Evolutionary conservation across 2,888 invertebrate genomes (phyloP).

Genomic region (Geotrupes spiniger): DNA sequence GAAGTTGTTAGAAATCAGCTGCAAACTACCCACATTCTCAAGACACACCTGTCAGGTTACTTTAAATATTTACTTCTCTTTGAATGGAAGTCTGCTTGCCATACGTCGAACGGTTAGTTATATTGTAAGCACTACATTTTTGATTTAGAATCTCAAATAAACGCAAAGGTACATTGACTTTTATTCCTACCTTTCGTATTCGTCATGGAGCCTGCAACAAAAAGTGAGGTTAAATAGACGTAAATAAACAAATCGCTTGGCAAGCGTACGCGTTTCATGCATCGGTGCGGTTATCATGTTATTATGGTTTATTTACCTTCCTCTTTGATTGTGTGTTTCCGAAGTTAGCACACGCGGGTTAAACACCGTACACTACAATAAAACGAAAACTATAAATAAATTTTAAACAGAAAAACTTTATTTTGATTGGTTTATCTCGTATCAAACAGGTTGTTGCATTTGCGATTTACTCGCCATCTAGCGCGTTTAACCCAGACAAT

Average conservation of each 20-base stretch:
- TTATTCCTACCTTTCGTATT: too few relatives aligned
- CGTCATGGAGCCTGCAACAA: background rate
- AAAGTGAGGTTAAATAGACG: conserved; percentile 11
- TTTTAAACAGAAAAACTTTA: conserved; percentile 2
- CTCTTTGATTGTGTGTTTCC: background rate
- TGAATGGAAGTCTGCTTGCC: too few relatives aligned
- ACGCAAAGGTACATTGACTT: too few relatives aligned
- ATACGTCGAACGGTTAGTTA: too few relatives aligned
- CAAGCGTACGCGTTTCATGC: too few relatives aligned
- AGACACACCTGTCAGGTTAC: too few relatives aligned
- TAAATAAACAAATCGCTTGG: conserved; percentile 9
- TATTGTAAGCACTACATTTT: too few relatives aligned
- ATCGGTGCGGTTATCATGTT: background rate
- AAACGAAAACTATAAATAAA: background rate
- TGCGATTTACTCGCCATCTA: conserved; percentile 2
- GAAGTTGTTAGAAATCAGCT: too few relatives aligned
- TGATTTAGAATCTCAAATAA: too few relatives aligned
- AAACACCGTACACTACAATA: background rate
- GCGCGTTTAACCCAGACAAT: too few relatives aligned
- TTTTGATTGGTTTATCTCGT: conserved; percentile 12
- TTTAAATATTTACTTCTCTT: too few relatives aligned
- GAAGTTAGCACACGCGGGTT: background rate
- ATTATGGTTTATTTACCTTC: background rate
- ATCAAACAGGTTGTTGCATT: conserved; percentile 1
- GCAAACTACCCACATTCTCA: too few relatives aligned